A percentile compares a stretch with the other conserved stretches of the same genome.
These are phyloP conservation scores for Rallus crepitans DNA, from an alignment of 2,797 vertebrate species.

Conservation along the genomic window DNA sequence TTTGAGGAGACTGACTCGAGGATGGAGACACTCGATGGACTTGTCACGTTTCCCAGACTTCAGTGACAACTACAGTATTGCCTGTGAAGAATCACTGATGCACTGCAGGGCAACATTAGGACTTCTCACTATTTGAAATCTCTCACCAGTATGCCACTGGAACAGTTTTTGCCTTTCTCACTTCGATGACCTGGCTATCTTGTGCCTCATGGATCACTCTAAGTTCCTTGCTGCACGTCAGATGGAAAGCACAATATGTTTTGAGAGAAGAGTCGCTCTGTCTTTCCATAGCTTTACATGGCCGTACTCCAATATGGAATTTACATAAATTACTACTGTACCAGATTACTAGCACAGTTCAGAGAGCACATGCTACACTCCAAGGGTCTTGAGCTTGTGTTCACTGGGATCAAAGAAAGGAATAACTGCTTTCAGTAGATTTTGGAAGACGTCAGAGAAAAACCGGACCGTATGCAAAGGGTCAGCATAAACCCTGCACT, in stretches of 20 bases:
- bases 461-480: not conserved
- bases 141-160: not conserved
- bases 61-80: not conserved
- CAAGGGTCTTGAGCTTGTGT: not conserved
- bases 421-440: not conserved
- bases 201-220: not conserved
- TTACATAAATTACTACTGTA: not conserved
- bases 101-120: not conserved
- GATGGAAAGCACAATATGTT: not conserved
- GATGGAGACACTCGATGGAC: not conserved
- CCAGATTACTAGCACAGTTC: not conserved
- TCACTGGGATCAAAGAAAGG: not conserved
- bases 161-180: not conserved
- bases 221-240: not conserved
- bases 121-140: not conserved
- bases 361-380: not conserved
- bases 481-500: constrained; percentile 10
- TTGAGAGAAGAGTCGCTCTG: not conserved
- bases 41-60: not conserved
- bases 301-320: not conserved
- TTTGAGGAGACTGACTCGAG: not conserved
- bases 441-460: not conserved
- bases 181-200: not conserved
- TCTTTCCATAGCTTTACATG: not conserved
- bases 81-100: not conserved